These are phyloP conservation scores for Euschistus heros DNA, from an alignment of 1,140 invertebrate species.

Conservation along the genomic window DNA sequence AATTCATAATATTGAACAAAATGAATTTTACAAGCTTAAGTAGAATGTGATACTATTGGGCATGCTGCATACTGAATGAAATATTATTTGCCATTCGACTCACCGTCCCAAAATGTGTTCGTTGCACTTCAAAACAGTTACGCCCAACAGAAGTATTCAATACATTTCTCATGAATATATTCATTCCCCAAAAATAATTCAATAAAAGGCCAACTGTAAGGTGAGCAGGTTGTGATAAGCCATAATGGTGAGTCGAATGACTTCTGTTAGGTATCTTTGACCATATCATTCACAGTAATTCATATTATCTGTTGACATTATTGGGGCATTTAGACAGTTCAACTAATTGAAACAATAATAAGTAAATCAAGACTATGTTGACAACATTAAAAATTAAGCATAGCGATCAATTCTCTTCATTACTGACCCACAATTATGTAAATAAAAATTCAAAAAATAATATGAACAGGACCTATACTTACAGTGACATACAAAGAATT, in stretches of 20 bases:
- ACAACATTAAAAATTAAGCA: too few relatives aligned
- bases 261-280: conserved; percentile 3
- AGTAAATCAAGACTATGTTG: too few relatives aligned
- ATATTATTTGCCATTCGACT: background rate
- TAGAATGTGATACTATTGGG: background rate
- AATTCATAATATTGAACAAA: too few relatives aligned
- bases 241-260: conserved; percentile 6
- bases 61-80: conserved; percentile 1
- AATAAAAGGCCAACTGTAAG: background rate
- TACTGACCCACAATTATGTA: too few relatives aligned
- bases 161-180: conserved; percentile 13
- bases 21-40: too few relatives aligned
- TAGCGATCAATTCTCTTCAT: too few relatives aligned
- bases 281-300: background rate
- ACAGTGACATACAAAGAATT: conserved; percentile 23
- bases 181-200: conserved; percentile 5
- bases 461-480: background rate
- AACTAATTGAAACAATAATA: too few relatives aligned
- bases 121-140: conserved; percentile 14
- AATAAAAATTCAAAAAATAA: too few relatives aligned
- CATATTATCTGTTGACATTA: too few relatives aligned
- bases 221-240: background rate
- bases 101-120: conserved; percentile 10
- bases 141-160: conserved; percentile 11
- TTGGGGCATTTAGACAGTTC: too few relatives aligned